phyloP scores from a whole-genome alignment of 2,113 vertebrate genomes.

The Heliornis fulica region DNA sequence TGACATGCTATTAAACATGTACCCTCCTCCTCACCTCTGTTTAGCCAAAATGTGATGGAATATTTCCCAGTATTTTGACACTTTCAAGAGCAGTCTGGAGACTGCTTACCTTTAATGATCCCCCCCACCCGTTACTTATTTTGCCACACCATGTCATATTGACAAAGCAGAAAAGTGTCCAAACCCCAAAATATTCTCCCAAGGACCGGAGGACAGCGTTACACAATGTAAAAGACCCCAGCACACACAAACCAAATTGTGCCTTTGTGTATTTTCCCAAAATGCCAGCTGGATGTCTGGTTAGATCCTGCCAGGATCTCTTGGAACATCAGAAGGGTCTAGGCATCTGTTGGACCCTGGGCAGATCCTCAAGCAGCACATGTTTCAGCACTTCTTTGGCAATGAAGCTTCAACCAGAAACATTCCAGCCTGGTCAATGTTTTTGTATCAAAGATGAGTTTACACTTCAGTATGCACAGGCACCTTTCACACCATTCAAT shows the following conservation, averaged over 20 bases:
- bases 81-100: not conserved
- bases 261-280: not conserved
- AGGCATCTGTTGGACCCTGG: not conserved
- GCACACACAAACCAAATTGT: not conserved
- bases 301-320: not conserved
- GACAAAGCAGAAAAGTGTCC: not conserved
- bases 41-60: not conserved
- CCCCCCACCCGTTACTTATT: not conserved
- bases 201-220: not conserved
- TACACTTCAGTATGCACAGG: not conserved
- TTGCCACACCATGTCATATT: not conserved
- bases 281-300: not conserved
- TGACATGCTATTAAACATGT: not conserved
- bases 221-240: not conserved
- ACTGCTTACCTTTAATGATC: not conserved
- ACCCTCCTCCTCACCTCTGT: not conserved
- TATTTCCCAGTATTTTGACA: not conserved
- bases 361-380: not conserved
- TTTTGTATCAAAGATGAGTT: not conserved
- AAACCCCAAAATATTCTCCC: not conserved
- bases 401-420: not conserved
- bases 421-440: not conserved
- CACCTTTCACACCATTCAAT: not conserved
- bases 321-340: not conserved
- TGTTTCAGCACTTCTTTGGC: not conserved